Evolutionary conservation across 2,888 invertebrate species (phyloP).

Genomic region (Diarsia rubi): DNA sequence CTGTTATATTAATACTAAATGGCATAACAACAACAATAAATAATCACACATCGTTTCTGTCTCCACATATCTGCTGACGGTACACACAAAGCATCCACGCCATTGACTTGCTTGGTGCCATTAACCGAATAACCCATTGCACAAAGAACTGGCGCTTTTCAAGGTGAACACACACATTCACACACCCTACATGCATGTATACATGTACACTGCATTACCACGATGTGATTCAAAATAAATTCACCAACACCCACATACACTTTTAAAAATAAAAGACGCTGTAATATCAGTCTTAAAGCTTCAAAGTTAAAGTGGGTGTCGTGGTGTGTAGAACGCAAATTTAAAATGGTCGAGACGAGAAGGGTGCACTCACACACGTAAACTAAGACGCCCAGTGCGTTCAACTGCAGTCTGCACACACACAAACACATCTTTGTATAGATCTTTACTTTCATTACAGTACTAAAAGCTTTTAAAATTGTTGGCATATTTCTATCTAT

Average conservation of each 20-base stretch:
- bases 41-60: slow-evolving; percentile 13
- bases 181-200: slow-evolving; percentile 62
- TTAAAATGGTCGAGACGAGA: slow-evolving; percentile 79
- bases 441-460: slow-evolving; percentile 72
- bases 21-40: slow-evolving; percentile 10
- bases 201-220: slow-evolving; percentile 69
- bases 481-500: slow-evolving; percentile 64
- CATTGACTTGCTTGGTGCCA: slow-evolving; percentile 90
- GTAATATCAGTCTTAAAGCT: slow-evolving; percentile 66
- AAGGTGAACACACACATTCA: slow-evolving; percentile 89
- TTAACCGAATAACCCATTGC: slow-evolving; percentile 91
- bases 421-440: slow-evolving; percentile 61
- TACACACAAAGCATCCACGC: slow-evolving; percentile 85
- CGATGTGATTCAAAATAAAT: slow-evolving; percentile 86
- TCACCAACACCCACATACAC: slow-evolving; percentile 64
- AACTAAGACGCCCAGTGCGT: slow-evolving; percentile 76
- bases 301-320: slow-evolving; percentile 40
- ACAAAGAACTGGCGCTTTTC: slow-evolving; percentile 90
- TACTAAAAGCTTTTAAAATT: slow-evolving; percentile 70
- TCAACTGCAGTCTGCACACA: slow-evolving; percentile 85
- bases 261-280: slow-evolving; percentile 30
- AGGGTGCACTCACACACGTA: slow-evolving; percentile 86
- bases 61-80: slow-evolving; percentile 75
- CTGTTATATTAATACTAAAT: neutral
- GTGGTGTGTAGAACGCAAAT: slow-evolving; percentile 33